Evolutionary conservation across 2,888 invertebrate genomes (phyloP).

Genomic region (Gasteruption jaculator): DNA sequence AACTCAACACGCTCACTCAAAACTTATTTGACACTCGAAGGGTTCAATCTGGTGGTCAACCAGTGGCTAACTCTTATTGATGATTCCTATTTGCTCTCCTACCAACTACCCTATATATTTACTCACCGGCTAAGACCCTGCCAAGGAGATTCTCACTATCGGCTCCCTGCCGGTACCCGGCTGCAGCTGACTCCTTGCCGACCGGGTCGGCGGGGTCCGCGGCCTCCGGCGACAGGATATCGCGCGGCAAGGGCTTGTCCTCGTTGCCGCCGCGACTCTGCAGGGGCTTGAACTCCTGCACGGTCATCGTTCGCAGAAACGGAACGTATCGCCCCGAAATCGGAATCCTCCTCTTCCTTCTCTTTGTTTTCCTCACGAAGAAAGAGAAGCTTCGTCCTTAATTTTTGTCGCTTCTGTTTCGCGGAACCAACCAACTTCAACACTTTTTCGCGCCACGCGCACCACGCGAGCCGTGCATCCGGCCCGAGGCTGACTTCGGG

Average conservation of each 20-base stretch:
- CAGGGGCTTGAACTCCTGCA: slow-evolving; percentile 57
- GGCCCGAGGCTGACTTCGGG: too few species aligned
- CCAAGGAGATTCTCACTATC: slow-evolving; percentile 58
- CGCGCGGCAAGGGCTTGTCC: slow-evolving; percentile 43
- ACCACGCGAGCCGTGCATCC: too few species aligned
- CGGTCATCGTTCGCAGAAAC: slow-evolving; percentile 51
- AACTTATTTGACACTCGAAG: too few species aligned
- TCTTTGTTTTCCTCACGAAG: too few species aligned
- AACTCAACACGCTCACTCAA: too few species aligned
- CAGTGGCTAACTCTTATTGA: too few species aligned
- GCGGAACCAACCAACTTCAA: slow-evolving; percentile 11
- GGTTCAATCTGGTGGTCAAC: too few species aligned
- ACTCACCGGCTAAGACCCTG: slow-evolving; percentile 58
- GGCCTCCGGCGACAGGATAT: slow-evolving; percentile 41
- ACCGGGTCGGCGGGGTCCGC: too few species aligned
- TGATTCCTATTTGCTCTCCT: slow-evolving; percentile 3
- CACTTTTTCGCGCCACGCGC: not conserved
- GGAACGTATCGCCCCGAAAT: slow-evolving; percentile 7
- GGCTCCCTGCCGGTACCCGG: slow-evolving; percentile 28
- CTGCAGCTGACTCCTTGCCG: slow-evolving; percentile 54
- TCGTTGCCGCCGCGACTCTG: slow-evolving; percentile 54
- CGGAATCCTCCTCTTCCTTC: too few species aligned
- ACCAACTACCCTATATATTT: slow-evolving; percentile 3
- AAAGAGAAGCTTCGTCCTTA: too few species aligned
- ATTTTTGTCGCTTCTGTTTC: too few species aligned